These are phyloP conservation scores for Blastobasis adustella DNA, from an alignment of 2,888 invertebrate genomes.

Conservation along the genomic window DNA sequence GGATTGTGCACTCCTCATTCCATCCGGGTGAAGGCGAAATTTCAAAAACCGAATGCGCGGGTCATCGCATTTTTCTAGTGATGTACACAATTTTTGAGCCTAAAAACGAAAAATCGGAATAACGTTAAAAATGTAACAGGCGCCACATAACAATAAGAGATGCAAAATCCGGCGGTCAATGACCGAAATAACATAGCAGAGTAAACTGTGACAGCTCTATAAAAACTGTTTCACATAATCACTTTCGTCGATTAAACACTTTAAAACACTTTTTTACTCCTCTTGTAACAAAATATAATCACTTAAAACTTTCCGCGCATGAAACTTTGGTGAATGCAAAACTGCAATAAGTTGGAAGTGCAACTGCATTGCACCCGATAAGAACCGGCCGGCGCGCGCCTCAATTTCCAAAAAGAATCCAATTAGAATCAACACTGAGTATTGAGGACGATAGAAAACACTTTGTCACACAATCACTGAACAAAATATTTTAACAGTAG, in stretches of 20 bases:
- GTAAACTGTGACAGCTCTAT: slow-evolving; percentile 60
- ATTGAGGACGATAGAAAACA: slow-evolving; percentile 45
- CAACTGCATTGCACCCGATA: slow-evolving; percentile 75
- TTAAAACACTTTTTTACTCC: slow-evolving; percentile 54
- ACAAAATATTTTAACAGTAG: slow-evolving; percentile 40
- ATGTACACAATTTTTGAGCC: slow-evolving; percentile 53
- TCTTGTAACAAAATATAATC: slow-evolving; percentile 42
- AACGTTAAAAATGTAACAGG: slow-evolving; percentile 46
- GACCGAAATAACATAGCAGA: slow-evolving; percentile 72
- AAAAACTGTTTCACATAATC: slow-evolving; percentile 54
- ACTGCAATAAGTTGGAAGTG: slow-evolving; percentile 75
- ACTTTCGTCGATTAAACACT: slow-evolving; percentile 60
- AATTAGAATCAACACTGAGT: slow-evolving; percentile 51
- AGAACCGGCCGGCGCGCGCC: slow-evolving; percentile 74
- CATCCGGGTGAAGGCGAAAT: slow-evolving; percentile 66
- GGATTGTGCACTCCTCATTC: slow-evolving; percentile 72
- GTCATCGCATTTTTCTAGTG: slow-evolving; percentile 64
- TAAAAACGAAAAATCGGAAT: slow-evolving; percentile 60
- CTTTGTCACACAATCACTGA: slow-evolving; percentile 58
- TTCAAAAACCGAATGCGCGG: slow-evolving; percentile 70
- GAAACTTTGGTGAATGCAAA: slow-evolving; percentile 69
- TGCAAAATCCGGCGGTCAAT: slow-evolving; percentile 72
- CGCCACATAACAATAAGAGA: slow-evolving; percentile 53
- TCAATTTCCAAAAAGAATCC: slow-evolving; percentile 67
- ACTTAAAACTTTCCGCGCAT: slow-evolving; percentile 69